A percentile compares a stretch with the other conserved stretches of the same genome.
These are phyloP conservation scores for Ailuropoda melanoleuca DNA, from an alignment of 2,113 vertebrate species.

Conservation along the genomic window DNA sequence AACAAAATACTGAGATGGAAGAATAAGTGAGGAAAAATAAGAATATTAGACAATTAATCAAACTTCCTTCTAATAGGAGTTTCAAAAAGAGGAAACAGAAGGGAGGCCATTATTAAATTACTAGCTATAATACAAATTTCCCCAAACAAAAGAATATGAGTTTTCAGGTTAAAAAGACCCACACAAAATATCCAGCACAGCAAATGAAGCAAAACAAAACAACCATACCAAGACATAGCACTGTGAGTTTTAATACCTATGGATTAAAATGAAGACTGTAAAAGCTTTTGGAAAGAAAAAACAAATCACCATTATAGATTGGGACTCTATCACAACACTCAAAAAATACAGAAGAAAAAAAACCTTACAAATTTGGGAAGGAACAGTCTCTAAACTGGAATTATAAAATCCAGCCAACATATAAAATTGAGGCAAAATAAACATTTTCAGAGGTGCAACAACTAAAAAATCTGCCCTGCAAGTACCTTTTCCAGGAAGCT, in stretches of 20 bases:
- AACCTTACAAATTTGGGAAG: not conserved
- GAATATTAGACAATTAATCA: not conserved
- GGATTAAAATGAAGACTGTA: not conserved
- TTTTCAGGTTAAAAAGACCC: slow-evolving; percentile 14
- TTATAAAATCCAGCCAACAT: not conserved
- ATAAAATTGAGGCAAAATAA: not conserved
- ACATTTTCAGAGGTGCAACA: not conserved
- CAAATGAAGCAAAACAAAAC: not conserved
- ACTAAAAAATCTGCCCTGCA: not conserved
- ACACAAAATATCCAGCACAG: not conserved
- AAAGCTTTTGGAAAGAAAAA: not conserved
- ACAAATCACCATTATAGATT: not conserved
- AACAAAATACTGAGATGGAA: not conserved
- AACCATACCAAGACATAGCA: not conserved
- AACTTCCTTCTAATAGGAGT: not conserved
- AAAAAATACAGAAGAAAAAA: not conserved
- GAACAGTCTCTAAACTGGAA: not conserved
- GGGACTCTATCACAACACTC: not conserved
- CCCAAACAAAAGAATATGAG: not conserved
- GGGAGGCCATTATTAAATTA: not conserved
- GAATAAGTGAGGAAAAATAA: not conserved
- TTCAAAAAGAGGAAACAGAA: not conserved
- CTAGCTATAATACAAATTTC: not conserved
- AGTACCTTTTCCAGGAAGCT: not conserved
- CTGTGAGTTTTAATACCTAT: not conserved